Evolutionary conservation across 2,888 invertebrate genomes (phyloP).

Genomic region (Octodonta nipae): DNA sequence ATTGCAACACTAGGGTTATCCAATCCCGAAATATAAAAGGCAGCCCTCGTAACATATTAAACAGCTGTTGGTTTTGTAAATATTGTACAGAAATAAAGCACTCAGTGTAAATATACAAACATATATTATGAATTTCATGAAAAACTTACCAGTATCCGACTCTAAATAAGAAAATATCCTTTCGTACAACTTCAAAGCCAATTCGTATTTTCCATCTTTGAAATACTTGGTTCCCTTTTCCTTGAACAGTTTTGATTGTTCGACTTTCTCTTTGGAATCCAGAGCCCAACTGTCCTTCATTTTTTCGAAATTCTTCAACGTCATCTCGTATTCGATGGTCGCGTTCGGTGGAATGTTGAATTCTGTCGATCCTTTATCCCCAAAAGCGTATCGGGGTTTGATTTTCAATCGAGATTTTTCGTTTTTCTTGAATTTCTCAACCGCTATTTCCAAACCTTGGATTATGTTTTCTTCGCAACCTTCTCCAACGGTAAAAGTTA

Average conservation of each 20-base stretch:
- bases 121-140: constrained; percentile 3
- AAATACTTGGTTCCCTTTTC: constrained; percentile 85
- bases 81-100: no score
- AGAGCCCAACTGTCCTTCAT: constrained; percentile 72
- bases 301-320: constrained; percentile 73
- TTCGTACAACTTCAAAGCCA: constrained; percentile 80
- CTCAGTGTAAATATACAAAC: no score
- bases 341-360: constrained; percentile 68
- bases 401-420: constrained; percentile 66
- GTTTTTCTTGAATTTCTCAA: constrained; percentile 65
- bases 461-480: constrained; percentile 62
- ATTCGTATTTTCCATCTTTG: constrained; percentile 58
- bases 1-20: no score
- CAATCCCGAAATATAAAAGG: no score
- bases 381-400: constrained; percentile 70
- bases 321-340: constrained; percentile 66
- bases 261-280: constrained; percentile 63
- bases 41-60: no score
- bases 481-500: constrained; percentile 76
- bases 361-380: constrained; percentile 42
- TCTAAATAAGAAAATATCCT: constrained; percentile 56
- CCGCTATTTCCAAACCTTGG: constrained; percentile 67
- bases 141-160: constrained; percentile 37
- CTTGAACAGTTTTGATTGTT: constrained; percentile 70
- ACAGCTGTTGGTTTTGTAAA: no score